Percentiles rank a stretch among this genome's conserved stretches.
Evolutionary conservation across 2,113 vertebrate species (phyloP).

Genomic region (Natator depressus): DNA sequence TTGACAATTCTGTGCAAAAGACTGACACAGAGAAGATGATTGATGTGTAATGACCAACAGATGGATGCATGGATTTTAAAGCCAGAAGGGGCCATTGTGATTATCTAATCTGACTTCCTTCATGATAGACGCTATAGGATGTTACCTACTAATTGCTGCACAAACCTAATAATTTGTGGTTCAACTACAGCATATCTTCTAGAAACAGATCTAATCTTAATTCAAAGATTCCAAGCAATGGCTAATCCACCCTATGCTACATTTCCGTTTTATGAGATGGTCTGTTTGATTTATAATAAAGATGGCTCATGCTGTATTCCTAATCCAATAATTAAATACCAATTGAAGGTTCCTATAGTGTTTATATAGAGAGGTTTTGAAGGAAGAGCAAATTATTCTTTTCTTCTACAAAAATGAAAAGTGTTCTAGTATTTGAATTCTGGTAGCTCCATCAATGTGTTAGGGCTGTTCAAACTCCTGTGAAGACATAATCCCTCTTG

Average conservation of each 20-base stretch:
- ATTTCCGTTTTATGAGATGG: background rate
- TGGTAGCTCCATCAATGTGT: background rate
- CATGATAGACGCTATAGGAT: background rate
- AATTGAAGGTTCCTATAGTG: background rate
- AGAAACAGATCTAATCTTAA: background rate
- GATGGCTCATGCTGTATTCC: background rate
- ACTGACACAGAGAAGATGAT: background rate
- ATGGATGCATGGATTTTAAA: background rate
- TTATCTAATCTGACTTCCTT: background rate
- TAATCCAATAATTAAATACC: background rate
- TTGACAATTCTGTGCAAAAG: background rate
- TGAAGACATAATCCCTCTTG: too few species aligned
- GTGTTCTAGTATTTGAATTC: background rate
- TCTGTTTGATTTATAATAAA: background rate
- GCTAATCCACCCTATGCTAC: background rate
- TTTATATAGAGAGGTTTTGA: background rate
- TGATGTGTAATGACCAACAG: background rate
- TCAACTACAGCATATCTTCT: background rate
- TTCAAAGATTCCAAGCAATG: background rate
- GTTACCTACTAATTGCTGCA: background rate
- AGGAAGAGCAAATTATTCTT: background rate
- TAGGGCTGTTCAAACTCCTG: background rate
- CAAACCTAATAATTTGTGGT: background rate
- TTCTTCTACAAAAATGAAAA: background rate
- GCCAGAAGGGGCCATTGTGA: background rate